These are phyloP conservation scores for Apis dorsata DNA, from an alignment of 1,140 invertebrate genomes.

Conservation along the genomic window DNA sequence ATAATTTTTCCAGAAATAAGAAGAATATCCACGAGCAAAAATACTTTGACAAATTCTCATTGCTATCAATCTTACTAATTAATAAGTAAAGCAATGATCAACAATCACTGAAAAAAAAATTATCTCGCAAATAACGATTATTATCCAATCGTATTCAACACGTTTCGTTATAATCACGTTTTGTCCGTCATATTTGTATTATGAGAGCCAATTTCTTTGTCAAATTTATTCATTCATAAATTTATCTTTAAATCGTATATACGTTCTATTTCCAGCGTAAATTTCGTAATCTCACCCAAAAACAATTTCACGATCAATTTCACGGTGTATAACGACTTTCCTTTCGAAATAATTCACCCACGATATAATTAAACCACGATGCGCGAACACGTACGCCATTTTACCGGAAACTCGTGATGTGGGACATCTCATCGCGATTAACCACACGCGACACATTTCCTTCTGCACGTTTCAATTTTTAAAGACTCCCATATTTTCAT, in stretches of 20 bases:
- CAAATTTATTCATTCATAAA: neutral
- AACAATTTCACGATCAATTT: neutral
- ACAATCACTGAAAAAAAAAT: neutral
- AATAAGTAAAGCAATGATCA: neutral
- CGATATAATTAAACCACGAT: neutral
- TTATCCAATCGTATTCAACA: neutral
- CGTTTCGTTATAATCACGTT: neutral
- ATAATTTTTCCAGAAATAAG: no score
- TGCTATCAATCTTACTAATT: neutral
- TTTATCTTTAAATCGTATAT: neutral
- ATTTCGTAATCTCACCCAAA: neutral
- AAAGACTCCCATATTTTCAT: neutral
- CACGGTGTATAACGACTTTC: neutral
- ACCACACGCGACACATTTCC: slow-evolving; percentile 10
- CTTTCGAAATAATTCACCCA: neutral
- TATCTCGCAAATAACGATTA: neutral
- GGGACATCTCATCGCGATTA: slow-evolving; percentile 2
- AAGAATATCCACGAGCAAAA: no score
- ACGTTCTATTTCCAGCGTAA: neutral
- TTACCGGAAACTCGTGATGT: neutral
- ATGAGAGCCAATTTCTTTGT: neutral
- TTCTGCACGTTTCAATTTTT: neutral
- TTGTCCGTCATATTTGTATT: neutral
- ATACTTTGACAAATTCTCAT: no score
- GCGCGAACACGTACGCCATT: neutral